Base-by-base conservation (phyloP, 2,113 vertebrate species). In the Phalacrocorax carbo region DNA sequence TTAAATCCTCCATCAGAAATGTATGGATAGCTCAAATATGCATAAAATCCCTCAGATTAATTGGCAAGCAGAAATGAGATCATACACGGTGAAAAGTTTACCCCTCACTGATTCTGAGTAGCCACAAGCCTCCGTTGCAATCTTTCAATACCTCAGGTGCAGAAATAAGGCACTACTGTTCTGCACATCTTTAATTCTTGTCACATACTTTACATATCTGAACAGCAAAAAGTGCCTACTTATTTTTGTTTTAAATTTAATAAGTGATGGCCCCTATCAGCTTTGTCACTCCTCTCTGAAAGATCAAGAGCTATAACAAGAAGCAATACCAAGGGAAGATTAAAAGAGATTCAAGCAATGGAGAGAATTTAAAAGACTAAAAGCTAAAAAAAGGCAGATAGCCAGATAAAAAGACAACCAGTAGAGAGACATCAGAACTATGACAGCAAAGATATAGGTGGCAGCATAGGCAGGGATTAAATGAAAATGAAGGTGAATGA, bases 311-410 rank as follows among this genome's bases (percentile, higher is more conserved):
- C 42, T 62, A 32, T 75, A 92, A 69, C 57, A 94, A 86, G 83
- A 86, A 96, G 46, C 38, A 62, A 88, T 62, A 52, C 52, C 89
- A 93, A 88, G n/a, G 11, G n/a, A 94, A 94, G 82, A 95, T 96
- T 96, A 95, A 97, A 96, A 97, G 52, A 93, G n/a, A 54, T 13
- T 82, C 83, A 79, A 82, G 76, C 65, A 93, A 86, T 48, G 15
- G 46, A 90, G 54, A 76, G 42, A 93, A 93, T 94, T 94, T 94
- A 91, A 87, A 96, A 93, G 77, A 95, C 68, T 91, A 95, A 94
- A 94, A 95, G 54, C 68, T 86, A 96, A 94, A 95, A 60, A 84
- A 95, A 96, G 91, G 62, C 80, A 82, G 72, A 92, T 86, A 93
- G 54, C 18, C 38, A 84, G 92, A 94, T 97, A 61, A 96, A 97